phyloP scores from a whole-genome alignment of 2,797 vertebrate genomes.

The Pachyuromys duprasi region DNA sequence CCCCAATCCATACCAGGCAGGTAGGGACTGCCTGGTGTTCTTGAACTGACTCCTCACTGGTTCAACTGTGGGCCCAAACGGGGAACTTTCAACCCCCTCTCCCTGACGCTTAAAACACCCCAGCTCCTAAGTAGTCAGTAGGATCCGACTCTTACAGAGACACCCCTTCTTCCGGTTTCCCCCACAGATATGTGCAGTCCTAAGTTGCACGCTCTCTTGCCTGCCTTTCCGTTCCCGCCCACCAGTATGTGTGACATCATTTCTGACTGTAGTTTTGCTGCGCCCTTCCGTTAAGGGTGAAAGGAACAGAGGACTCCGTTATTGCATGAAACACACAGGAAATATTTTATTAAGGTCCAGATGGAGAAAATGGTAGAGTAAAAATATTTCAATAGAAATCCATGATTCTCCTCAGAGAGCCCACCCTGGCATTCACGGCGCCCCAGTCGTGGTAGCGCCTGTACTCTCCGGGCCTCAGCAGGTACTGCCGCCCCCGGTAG shows the following conservation, averaged over 20 bases:
- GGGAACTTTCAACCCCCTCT: too few species aligned
- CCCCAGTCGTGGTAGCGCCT: slow-evolving; percentile 53
- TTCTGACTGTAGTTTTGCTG: not conserved
- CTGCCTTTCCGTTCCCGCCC: not conserved
- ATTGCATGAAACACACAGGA: slow-evolving; percentile 68
- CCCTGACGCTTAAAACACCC: not conserved
- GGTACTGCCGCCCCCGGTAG: slow-evolving; percentile 67
- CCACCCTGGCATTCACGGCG: slow-evolving; percentile 34
- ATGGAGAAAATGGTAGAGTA: slow-evolving; percentile 2
- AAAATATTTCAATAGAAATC: slow-evolving; percentile 66
- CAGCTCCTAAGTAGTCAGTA: not conserved
- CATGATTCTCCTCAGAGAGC: slow-evolving; percentile 61
- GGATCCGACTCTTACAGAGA: not conserved
- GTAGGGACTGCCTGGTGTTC: not conserved
- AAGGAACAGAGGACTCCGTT: not conserved
- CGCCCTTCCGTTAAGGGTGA: not conserved
- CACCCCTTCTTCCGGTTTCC: too few species aligned
- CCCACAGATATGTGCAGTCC: not conserved
- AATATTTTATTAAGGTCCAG: slow-evolving; percentile 70
- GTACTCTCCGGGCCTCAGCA: slow-evolving; percentile 70
- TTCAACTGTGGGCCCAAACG: not conserved
- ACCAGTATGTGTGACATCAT: accelerated
- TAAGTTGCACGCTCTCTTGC: too few species aligned
- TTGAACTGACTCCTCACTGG: not conserved
- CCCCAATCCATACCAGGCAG: not conserved